Evolutionary conservation across 1,140 invertebrate genomes (phyloP), one percentile per base, ranked within the genome.

Genomic region (Oncopodura yosiiana): DNA sequence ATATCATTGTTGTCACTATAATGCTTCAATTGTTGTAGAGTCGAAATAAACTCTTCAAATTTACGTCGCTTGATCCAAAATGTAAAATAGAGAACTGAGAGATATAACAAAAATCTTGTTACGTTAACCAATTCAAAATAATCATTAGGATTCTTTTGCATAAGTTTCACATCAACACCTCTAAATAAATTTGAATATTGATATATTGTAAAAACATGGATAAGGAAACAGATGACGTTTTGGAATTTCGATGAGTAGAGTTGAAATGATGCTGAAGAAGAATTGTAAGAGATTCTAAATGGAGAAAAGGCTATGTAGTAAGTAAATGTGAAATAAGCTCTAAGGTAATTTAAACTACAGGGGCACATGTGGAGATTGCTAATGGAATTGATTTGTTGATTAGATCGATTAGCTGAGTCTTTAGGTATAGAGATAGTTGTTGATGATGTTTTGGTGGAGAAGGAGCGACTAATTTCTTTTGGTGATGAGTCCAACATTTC

Each of bases 51-150:
- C 19, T 45, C 37, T 12, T 27, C 12, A 24, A 53, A 44, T 9
- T 26, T 9, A 12, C 3, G n/a, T 30, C 23, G 29, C 18, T 29
- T 43, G 11, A 24, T 19, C 51, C 51, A 53, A 14, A 53, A 34
- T 18, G 41, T 43, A 18, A 9, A 2, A n/a, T 16, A 53, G 9
- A 44, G 16, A 3, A 44, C 38, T 19, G 27, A 16, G 3, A 41
- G 19, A 32, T 53, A 53, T 1, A 21, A 4, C 18, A 29, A 12
- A 11, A 27, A 36, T 6, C 51, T 41, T 24, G 44, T 24, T 14
- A 53, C 51, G 16, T 53, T 43, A 12, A 41, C 51, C 14, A 53
- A 19, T 16, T 53, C 51, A 19, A 53, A 53, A 45, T 43, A 44
- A 27, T 53, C 44, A n/a, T 43, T 36, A 19, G 51, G 51, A 29